Conservation (phyloP, 2,888 invertebrate genomes). For the Taenaris catops region DNA sequence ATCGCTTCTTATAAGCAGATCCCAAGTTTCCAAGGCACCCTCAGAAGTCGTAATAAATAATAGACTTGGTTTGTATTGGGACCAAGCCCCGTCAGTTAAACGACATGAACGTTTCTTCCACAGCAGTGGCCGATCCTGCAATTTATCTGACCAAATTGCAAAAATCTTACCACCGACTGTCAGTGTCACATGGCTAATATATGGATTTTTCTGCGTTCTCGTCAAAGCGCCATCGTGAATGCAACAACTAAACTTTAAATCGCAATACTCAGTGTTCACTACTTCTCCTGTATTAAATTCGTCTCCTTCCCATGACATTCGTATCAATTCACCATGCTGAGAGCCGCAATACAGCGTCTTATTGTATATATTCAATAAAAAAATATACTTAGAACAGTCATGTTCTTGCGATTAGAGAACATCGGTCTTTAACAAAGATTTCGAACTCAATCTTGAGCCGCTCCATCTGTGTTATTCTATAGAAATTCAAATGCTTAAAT, state of each 20-base stretch:
- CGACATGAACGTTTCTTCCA: slow-evolving; percentile 82
- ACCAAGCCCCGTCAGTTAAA: slow-evolving; percentile 86
- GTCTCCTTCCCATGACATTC: slow-evolving; percentile 83
- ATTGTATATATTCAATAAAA: too few species aligned
- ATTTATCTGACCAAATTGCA: slow-evolving; percentile 86
- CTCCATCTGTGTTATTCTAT: too few species aligned
- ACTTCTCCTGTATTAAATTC: slow-evolving; percentile 81
- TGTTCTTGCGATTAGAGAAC: too few species aligned
- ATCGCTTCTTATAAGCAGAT: slow-evolving; percentile 85
- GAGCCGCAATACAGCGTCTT: slow-evolving; percentile 60
- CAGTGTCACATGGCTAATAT: slow-evolving; percentile 80
- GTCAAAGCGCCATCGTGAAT: slow-evolving; percentile 87
- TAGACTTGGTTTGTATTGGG: slow-evolving; percentile 85
- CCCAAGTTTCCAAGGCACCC: slow-evolving; percentile 91
- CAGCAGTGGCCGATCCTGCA: slow-evolving; percentile 80
- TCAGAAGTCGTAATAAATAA: slow-evolving; percentile 85
- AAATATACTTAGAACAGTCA: too few species aligned
- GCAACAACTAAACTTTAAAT: slow-evolving; percentile 59
- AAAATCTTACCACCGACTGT: slow-evolving; percentile 88
- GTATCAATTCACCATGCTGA: slow-evolving; percentile 61
- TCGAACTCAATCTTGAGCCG: too few species aligned
- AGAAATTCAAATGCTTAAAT: too few species aligned
- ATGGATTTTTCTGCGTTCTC: slow-evolving; percentile 80
- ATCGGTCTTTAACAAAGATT: too few species aligned
- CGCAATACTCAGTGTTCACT: slow-evolving; percentile 80